A percentile compares a stretch with the other conserved stretches of the same genome.
Evolutionary conservation across 2,888 invertebrate species (phyloP).

Genomic region (Phania funesta): DNA sequence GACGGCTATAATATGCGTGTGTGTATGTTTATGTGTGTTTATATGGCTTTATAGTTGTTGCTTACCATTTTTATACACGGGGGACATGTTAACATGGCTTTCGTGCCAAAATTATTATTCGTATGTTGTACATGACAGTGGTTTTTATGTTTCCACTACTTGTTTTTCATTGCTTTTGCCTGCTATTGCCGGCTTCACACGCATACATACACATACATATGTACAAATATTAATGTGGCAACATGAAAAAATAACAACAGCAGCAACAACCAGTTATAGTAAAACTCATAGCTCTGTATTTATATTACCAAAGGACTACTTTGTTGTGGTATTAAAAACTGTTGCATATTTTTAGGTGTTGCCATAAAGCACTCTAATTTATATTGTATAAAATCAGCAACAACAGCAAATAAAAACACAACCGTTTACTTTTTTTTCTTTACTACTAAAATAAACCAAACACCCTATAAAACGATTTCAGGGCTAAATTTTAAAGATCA

Average conservation of each 20-base stretch:
- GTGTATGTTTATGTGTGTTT: slow-evolving; percentile 16
- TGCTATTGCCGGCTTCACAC: slow-evolving; percentile 8
- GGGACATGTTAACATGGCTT: slow-evolving; percentile 80
- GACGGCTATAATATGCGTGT: slow-evolving; percentile 36
- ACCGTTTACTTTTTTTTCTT: neutral
- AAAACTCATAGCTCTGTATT: slow-evolving; percentile 52
- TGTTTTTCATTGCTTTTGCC: slow-evolving; percentile 27
- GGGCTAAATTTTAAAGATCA: slow-evolving; percentile 38
- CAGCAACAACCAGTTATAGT: neutral
- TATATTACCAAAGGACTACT: slow-evolving; percentile 68
- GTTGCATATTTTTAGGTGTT: slow-evolving; percentile 72
- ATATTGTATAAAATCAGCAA: slow-evolving; percentile 66
- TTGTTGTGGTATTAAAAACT: slow-evolving; percentile 68
- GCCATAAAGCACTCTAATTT: slow-evolving; percentile 68
- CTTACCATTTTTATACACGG: slow-evolving; percentile 69
- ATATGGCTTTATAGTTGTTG: slow-evolving; percentile 14
- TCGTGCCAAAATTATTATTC: slow-evolving; percentile 79
- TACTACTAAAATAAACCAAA: slow-evolving; percentile 6
- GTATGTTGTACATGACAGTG: slow-evolving; percentile 72
- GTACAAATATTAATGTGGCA: neutral
- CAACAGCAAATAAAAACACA: slow-evolving; percentile 40
- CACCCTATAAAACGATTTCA: slow-evolving; percentile 25
- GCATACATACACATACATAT: neutral
- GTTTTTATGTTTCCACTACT: slow-evolving; percentile 66
- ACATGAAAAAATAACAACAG: slow-evolving; percentile 1